Percentiles rank a stretch among this genome's conserved stretches.
These are phyloP conservation scores for Meta bourneti DNA, from an alignment of 2,888 invertebrate genomes.

Conservation along the genomic window DNA sequence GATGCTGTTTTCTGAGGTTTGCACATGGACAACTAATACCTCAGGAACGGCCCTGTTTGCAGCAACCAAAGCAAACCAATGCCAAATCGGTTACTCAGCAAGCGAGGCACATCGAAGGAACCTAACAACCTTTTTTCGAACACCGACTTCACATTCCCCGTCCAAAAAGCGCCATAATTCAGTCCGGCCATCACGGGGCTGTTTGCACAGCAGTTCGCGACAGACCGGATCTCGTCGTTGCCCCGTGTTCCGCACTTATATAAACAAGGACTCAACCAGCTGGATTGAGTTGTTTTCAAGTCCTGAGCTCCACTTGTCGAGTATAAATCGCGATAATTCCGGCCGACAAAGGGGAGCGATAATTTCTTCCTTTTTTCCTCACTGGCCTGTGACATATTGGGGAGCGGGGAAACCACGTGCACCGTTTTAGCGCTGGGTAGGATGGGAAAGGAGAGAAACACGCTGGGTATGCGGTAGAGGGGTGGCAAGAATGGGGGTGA, in stretches of 20 bases:
- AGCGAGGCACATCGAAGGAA: neutral
- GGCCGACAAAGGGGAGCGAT: conserved; percentile 57
- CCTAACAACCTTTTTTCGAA: neutral
- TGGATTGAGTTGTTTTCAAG: conserved; percentile 74
- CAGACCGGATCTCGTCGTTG: neutral
- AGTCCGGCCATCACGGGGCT: neutral
- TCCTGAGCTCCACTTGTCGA: conserved; percentile 71
- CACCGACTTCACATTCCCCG: conserved; percentile 1
- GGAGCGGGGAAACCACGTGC: conserved; percentile 55
- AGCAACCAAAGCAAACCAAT: neutral
- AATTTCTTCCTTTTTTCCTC: conserved; percentile 24
- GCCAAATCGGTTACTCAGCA: neutral
- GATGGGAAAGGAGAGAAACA: conserved; percentile 39
- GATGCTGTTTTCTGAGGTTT: neutral
- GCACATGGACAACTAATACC: neutral
- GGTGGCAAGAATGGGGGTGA: conserved; percentile 32
- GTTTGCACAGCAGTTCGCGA: conserved; percentile 43
- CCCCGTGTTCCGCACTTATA: conserved; percentile 52
- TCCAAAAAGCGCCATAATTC: neutral
- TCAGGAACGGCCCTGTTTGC: too few species aligned
- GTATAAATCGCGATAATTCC: conserved; percentile 72
- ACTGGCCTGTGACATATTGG: conserved; percentile 42
- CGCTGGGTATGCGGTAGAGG: conserved; percentile 4
- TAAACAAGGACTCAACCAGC: conserved; percentile 65
- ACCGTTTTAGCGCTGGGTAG: neutral